Evolutionary conservation across 1,140 invertebrate genomes (phyloP).

Genomic region (Aphidius gifuensis): DNA sequence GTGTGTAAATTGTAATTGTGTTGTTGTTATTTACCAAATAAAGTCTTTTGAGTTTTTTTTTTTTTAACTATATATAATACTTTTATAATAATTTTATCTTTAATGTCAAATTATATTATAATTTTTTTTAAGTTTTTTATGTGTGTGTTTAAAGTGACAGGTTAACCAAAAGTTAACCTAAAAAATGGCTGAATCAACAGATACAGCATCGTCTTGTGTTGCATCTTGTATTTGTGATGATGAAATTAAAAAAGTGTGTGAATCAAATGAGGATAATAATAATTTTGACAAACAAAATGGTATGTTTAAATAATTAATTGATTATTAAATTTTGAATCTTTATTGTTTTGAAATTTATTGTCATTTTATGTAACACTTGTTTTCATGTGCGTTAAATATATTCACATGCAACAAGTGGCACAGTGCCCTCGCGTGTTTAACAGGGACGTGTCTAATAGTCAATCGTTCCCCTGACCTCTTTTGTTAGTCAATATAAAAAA

Average conservation of each 20-base stretch:
- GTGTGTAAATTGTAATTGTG: too few species aligned
- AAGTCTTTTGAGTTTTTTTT: too few species aligned
- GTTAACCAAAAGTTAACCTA: constrained; percentile 42
- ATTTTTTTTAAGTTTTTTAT: too few species aligned
- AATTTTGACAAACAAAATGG: constrained; percentile 27
- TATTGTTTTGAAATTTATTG: too few species aligned
- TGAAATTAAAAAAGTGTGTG: constrained; percentile 5
- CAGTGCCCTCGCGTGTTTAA: constrained; percentile 32
- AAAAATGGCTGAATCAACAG: constrained; percentile 44
- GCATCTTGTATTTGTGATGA: constrained; percentile 23
- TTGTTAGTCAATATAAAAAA: background rate
- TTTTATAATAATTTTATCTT: too few species aligned
- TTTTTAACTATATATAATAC: too few species aligned
- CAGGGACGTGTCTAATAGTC: constrained; percentile 29
- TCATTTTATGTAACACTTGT: constrained; percentile 17
- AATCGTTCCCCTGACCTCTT: background rate
- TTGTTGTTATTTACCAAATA: too few species aligned
- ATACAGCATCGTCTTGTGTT: constrained; percentile 27
- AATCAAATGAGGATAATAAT: constrained; percentile 16
- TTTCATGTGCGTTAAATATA: constrained; percentile 26
- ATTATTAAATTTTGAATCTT: too few species aligned
- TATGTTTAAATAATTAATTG: background rate
- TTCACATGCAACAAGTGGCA: constrained; percentile 40
- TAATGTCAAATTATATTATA: too few species aligned
- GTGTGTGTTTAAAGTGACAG: constrained; percentile 18